phyloP scores from a whole-genome alignment of 2,797 vertebrate genomes.

The Sitta carolinensis region DNA sequence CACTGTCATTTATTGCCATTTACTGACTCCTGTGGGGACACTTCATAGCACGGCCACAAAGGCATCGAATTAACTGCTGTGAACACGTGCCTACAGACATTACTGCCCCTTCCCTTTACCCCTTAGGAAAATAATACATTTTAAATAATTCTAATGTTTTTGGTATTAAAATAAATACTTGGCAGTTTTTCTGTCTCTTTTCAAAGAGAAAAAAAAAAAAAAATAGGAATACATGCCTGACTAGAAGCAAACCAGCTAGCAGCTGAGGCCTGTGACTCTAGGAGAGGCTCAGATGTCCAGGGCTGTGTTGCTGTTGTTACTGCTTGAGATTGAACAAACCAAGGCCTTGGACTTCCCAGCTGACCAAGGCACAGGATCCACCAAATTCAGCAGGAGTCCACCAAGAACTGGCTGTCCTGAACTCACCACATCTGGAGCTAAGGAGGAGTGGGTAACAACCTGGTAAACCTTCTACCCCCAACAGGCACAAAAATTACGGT shows the following conservation, averaged over 20 bases:
- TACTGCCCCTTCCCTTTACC: too few relatives aligned
- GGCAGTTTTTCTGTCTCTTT: not conserved
- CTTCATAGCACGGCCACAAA: not conserved
- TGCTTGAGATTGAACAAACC: not conserved
- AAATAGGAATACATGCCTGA: not conserved
- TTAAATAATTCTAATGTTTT: not conserved
- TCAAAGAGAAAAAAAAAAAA: not conserved
- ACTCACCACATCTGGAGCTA: not conserved
- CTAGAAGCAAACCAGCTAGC: not conserved
- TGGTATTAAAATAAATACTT: not conserved
- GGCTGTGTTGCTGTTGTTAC: not conserved
- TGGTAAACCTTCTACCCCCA: not conserved
- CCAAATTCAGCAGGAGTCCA: not conserved
- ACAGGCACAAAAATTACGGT: not conserved
- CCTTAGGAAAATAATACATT: accelerated
- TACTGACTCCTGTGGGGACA: not conserved
- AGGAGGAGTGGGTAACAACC: not conserved
- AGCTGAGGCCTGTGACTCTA: not conserved
- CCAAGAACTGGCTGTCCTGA: not conserved
- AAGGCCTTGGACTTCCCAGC: not conserved
- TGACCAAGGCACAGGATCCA: not conserved
- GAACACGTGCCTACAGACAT: accelerated
- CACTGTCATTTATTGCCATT: not conserved
- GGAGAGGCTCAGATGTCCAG: not conserved
- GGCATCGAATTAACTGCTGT: not conserved